Evolutionary conservation across 2,113 vertebrate species (phyloP), one percentile per base, ranked within the genome.

Genomic region (Illadopsis cleaveri): DNA sequence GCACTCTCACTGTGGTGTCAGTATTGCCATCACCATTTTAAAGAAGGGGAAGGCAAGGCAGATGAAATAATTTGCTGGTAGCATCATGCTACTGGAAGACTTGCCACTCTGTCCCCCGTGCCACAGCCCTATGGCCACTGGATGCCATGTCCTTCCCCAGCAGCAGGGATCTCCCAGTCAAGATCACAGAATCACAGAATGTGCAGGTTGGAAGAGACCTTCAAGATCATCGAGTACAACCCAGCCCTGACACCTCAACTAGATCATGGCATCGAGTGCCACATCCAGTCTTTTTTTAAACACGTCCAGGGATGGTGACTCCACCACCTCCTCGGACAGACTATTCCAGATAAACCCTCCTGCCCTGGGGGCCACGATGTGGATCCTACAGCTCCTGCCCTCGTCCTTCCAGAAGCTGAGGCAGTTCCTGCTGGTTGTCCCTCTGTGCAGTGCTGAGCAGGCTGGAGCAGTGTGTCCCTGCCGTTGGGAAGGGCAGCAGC

Each of bases 291-390:
- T 40, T 40, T 14, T 40, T 40, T 40, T 40, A 40, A 40, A 40
- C 40, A 40, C 38, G 12, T 40, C 38, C 38, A 40, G 40, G 40
- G 40, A 40, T 40, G 40, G 40, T 40, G 40, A 40, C 40, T 40
- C 40, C 40, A 15, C 40, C 40, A 40, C 40, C 40, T 40, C 40
- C 40, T 14, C 40, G 15, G 40, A 14, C 40, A 40, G 40, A 40
- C 40, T 40, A 40, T 40, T 40, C 40, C 40, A 22, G 42, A 37
- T n/a, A n/a, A 61, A 27, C 30, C 15, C 24, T 56, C 16, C 28
- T 51, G 51, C 18, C 21, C 30, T 28, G 31, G 27, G 50, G 24
- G 10, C 68, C 0, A 0, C 12, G 27, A 10, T 42, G 3, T 30
- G 54, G 58, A 30, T 37, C 68, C 22, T 10, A 2, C 24, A 60